Evolutionary conservation across 2,797 vertebrate genomes (phyloP), one percentile per base, ranked within the genome.

Genomic region (Philypnodon macrostomus): DNA sequence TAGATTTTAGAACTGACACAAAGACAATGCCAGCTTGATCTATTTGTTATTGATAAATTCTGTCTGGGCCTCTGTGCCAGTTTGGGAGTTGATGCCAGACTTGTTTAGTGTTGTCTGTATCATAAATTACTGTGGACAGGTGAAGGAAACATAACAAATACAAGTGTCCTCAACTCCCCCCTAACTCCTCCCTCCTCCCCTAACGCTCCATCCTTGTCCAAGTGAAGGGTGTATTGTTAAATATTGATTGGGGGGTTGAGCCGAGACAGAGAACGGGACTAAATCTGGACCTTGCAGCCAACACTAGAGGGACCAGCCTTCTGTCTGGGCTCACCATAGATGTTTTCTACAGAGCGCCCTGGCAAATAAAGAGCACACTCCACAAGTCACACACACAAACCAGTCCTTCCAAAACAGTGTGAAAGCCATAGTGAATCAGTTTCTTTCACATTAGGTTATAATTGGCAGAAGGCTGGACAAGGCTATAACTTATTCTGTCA

Each of bases 401-500:
- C 44, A 35, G 14, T 33, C 17, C 53, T 58, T 61, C 63, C 47
- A 54, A 69, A 23, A 77, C 67, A 67, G 65, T 62, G 61, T 80
- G 72, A 79, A 72, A 55, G 68, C 47, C 52, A 75, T 69, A 60
- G 74, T 76, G 79, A 84, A 83, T 81, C 69, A 72, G 70, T 80
- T 72, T 82, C 78, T 80, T 79, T 86, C 81, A 80, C 77, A 82
- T 83, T 83, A 77, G 50, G 67, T 52, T 75, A 53, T 85, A 79
- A 82, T 80, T 85, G 86, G 79, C 80, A 84, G 79, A 66, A 74
- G 77, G 78, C 74, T 71, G 75, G 50, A 74, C n/a, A 40, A 65
- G 79, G 63, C 66, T 69, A 84, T 89, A 76, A 73, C 75, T 87
- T 86, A 85, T 86, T 76, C 69, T 87, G 77, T 87, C 77, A 61